Conservation (phyloP, 1,140 invertebrate species). For the Drosophila prosaltans region DNA sequence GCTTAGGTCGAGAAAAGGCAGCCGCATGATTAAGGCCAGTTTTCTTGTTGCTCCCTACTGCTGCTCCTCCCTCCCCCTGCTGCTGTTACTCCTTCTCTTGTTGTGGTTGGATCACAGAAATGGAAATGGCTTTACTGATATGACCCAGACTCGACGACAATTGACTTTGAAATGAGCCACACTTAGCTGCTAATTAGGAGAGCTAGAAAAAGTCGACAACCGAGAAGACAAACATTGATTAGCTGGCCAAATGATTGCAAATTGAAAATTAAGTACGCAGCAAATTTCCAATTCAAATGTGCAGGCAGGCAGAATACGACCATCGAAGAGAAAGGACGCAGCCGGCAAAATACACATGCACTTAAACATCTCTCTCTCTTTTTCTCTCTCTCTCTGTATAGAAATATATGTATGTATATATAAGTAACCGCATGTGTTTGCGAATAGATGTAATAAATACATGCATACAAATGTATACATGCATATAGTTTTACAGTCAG, state of each 20-base stretch:
- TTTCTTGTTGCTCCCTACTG: background rate
- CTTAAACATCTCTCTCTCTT: no score
- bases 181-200: conserved; percentile 69
- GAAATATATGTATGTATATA: conserved; percentile 49
- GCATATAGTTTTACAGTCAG: conserved; percentile 23
- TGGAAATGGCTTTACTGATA: conserved; percentile 7
- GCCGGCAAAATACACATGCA: conserved; percentile 60
- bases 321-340: conserved; percentile 38
- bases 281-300: conserved; percentile 77
- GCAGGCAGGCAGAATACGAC: background rate
- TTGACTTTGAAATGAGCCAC: conserved; percentile 62
- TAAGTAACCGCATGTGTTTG: conserved; percentile 40
- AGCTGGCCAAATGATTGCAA: conserved; percentile 72
- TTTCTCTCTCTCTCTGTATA: conserved; percentile 21
- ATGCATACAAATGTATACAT: conserved; percentile 19
- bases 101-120: conserved; percentile 11
- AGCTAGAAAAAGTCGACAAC: conserved; percentile 48
- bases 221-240: conserved; percentile 64
- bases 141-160: conserved; percentile 34
- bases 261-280: conserved; percentile 76
- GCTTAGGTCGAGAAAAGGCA: conserved; percentile 27
- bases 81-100: conserved; percentile 20
- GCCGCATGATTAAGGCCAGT: conserved; percentile 16
- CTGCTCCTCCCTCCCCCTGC: no score
- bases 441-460: conserved; percentile 18